A percentile compares a stretch with the other conserved stretches of the same genome.
phyloP scores from a whole-genome alignment of 2,888 invertebrate genomes.

The Labia minor region DNA sequence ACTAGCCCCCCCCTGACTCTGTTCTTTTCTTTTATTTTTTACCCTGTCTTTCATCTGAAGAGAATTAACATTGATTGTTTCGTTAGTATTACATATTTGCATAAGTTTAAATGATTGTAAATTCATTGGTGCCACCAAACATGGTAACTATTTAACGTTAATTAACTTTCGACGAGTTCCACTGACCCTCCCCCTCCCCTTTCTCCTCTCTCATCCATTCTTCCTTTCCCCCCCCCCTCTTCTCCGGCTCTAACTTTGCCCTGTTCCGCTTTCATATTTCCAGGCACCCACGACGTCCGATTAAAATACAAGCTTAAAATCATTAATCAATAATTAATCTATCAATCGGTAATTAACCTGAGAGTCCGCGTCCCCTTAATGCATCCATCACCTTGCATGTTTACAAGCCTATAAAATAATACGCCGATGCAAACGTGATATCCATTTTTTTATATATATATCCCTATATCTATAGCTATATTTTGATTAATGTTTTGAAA shows the following conservation, averaged over 20 bases:
- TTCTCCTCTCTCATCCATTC: too few relatives aligned
- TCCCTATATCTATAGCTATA: neutral
- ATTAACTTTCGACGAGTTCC: neutral
- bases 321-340: slow-evolving; percentile 13
- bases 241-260: too few relatives aligned
- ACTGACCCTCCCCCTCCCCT: too few relatives aligned
- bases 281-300: neutral
- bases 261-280: too few relatives aligned
- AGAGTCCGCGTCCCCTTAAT: neutral
- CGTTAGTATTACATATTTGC: too few relatives aligned
- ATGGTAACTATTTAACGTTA: neutral
- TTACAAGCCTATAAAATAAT: slow-evolving; percentile 13
- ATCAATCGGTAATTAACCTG: slow-evolving; percentile 8
- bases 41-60: too few relatives aligned
- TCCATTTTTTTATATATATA: neutral
- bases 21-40: too few relatives aligned
- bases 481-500: neutral
- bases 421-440: neutral
- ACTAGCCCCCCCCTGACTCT: too few relatives aligned
- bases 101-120: neutral
- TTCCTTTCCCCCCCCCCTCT: too few relatives aligned
- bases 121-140: neutral
- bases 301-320: neutral
- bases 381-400: slow-evolving; percentile 13
- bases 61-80: too few relatives aligned